Base-by-base conservation (phyloP, 2,113 vertebrate species). In the Phyllopteryx taeniolatus region DNA sequence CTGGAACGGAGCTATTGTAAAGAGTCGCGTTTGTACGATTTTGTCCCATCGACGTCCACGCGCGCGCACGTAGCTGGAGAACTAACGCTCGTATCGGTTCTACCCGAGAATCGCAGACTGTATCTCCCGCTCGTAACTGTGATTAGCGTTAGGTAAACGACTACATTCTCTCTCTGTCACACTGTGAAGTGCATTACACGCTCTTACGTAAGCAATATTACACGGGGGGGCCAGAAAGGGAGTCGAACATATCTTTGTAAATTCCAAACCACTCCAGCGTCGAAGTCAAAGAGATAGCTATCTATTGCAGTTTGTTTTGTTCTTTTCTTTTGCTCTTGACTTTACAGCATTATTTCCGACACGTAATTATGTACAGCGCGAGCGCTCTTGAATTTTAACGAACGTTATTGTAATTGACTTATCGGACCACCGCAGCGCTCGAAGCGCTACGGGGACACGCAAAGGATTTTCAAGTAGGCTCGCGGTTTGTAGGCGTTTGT, bases 81-180 rank as follows among this genome's bases (percentile, higher is more conserved):
- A 49, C 15, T 1, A 11, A 46, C 12, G 11, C 44, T 12, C 44
- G 44, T 46, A 46, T 46, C 44, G 44, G 47, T 49, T 49, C 14
- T 49, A 5, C 17, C 47, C 17, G 49, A 53, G 49, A 53, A 19
- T 19, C 49, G 7, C 56, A 51, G 35, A 68, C 35, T 33, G 22
- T 31, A 74, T 59, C 35, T 63, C 60, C 56, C 57, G 33, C 49
- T 43, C 20, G 60, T 42, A 79, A 68, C 72, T 63, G 78, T 68
- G 76, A 81, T 76, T 11, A 62, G 49, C 10, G 60, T 77, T 75
- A 79, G 71, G 75, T 76, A 71, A 82, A 72, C 67, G 66, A 73
- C 71, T 62, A 54, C 72, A 57, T 39, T 39, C 1, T 6, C 68
- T 71, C 72, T 68, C 47, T 65, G 71, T 78, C 61, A 74, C 1